Base-by-base conservation (phyloP, 2,113 vertebrate species). In the Erinaceus europaeus region DNA sequence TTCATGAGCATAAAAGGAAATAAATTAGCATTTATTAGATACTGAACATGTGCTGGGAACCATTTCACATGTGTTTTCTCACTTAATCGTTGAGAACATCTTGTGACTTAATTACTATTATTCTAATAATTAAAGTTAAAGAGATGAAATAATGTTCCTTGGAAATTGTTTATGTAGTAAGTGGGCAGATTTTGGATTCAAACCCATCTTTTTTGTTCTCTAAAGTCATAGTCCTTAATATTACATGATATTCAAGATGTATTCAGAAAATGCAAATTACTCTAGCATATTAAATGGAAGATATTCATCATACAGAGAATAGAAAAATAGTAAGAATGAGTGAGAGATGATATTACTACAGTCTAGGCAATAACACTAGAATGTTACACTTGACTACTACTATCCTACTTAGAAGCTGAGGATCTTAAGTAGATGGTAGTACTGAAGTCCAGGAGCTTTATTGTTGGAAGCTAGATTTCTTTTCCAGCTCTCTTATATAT, bases 61-160 rank as follows among this genome's bases (percentile, higher is more conserved):
- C 57, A 84, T 90, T 86, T 80, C 55, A 64, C 76, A 84, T 88
- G 80, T 88, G 76, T 90, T 91, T 94, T 88, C 80, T 91, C 50
- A 61, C 64, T 90, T 86, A 76, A 64, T 93, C 21, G 17, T 91
- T 55, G 61, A 68, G 86, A 93, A 86, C 44, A 78, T 81, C 77
- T 90, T 94, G 57, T 40, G 89, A 81, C 13, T 3, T 91, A 75
- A 91, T 57, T 90, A 93, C 86, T 93, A 90, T 72, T 90, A 89
- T 86, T 86, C 40, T 25, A 83, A 93, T 86, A 84, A 90, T 77
- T 82, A 84, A 68, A 83, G 50, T 69, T 92, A 83, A 90, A 79
- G 52, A 86, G 57, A 69, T 81, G 10, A 90, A 86, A 90, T 84
- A 84, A 86, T 25, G 62, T 38, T 13, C 9, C 11, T 27, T 20